Evolutionary conservation across 2,797 vertebrate genomes (phyloP), one percentile per base, ranked within the genome.

Genomic region (Lycodopsis pacificus): DNA sequence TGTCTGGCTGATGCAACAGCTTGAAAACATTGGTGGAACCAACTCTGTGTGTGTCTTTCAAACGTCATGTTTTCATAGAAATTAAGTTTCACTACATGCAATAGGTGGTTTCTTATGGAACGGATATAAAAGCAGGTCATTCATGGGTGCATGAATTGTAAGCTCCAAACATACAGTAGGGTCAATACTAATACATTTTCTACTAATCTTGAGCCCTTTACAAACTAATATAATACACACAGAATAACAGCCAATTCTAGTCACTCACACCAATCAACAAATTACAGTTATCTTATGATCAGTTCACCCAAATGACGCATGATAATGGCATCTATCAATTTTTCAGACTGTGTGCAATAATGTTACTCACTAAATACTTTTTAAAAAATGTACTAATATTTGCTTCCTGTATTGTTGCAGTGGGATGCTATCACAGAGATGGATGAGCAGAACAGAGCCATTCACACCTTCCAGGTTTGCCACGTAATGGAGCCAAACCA

Each of bases 401-500:
- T 80, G 2, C 19, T 63, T 53, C 36, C 42, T 73, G 62, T 61
- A 13, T 62, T 25, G 27, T 56, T 58, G 25, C 92, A 99, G 98
- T 99, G 98, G 98, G 98, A 99, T 71, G 96, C 97, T 73, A 99
- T 99, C 90, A 99, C 97, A 74, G 98, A 99, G 94, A 99, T 99
- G 98, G 98, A 99, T 84, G 97, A 99, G 85, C 97, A 96, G 86
- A 99, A 99, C 89, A 95, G 95, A 59, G 98, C 98, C 70, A 99
- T 99, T 84, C 98, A 99, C 83, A 99, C 98, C 4, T 99, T 99
- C 89, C 98, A 99, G 92, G 98, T 99, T 65, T 99, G 98, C 90
- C 98, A 99, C 0, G 98, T 99, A 61, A 99, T 99, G 98, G 98
- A 99, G 81, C 96, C 97, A 51, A 99, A 98, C 93, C 98, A 99